Conservation (phyloP, 23 tunicate genomes). For the Ciona savignyi region DNA sequence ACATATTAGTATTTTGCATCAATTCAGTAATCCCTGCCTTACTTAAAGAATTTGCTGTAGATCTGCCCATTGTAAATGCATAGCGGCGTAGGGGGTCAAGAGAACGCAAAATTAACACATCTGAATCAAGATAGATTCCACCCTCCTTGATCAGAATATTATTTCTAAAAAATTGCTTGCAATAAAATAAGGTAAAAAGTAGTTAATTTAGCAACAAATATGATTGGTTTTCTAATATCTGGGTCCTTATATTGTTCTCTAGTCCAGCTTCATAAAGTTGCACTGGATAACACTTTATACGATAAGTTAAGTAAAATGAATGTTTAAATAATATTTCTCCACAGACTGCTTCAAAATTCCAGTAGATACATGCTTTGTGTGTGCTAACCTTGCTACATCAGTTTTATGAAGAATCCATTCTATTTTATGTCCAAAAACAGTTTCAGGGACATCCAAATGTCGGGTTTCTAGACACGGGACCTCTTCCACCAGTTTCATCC, state of each 20-base stretch:
- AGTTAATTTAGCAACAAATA: no score
- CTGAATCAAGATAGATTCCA: conserved; percentile 23
- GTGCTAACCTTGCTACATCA: conserved; percentile 18
- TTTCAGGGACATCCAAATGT: conserved; percentile 1
- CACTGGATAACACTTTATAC: no score
- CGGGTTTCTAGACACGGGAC: conserved; percentile 9
- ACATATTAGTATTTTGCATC: background rate
- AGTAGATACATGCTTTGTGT: background rate
- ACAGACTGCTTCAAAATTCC: no score
- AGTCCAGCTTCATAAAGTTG: no score
- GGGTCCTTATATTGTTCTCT: no score
- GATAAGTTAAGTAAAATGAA: no score
- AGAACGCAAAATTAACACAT: conserved; percentile 13
- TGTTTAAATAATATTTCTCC: no score
- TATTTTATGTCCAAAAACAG: conserved; percentile 11
- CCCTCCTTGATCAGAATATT: conserved; percentile 7
- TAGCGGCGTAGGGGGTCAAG: conserved; percentile 4
- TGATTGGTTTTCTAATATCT: no score
- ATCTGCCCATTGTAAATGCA: conserved; percentile 13
- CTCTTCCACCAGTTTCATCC: conserved; percentile 11
- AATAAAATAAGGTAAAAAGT: no score
- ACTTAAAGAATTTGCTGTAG: conserved; percentile 13
- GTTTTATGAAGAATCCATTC: conserved; percentile 11
- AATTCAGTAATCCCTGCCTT: background rate
- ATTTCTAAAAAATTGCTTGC: conserved; percentile 13